Conservation (phyloP, 2,888 invertebrate species). For the Sicus ferrugineus region DNA sequence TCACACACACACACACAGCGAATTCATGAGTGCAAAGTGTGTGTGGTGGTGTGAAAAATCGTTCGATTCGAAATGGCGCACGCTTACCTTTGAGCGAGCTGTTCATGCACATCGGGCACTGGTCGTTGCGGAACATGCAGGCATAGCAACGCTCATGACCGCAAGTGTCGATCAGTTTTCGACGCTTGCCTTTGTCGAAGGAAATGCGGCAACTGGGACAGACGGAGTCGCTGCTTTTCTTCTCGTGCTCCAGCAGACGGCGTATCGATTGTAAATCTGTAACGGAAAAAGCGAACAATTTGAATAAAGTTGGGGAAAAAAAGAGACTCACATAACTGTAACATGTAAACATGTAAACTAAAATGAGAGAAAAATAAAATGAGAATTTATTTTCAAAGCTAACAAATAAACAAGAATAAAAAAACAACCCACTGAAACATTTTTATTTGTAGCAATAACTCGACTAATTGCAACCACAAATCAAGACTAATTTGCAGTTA, state of each 20-base stretch:
- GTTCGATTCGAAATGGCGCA: conserved; percentile 29
- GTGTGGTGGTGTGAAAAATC: no score
- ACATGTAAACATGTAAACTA: not conserved
- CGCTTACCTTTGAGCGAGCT: conserved; percentile 61
- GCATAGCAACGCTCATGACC: conserved; percentile 96
- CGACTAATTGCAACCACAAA: not conserved
- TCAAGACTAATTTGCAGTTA: not conserved
- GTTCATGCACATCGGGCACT: conserved; percentile 83
- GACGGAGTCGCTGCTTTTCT: conserved; percentile 69
- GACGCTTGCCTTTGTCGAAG: conserved; percentile 95
- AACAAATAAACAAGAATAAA: not conserved
- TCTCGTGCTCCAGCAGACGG: conserved; percentile 79
- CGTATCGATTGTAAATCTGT: conserved; percentile 85
- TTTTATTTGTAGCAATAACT: not conserved
- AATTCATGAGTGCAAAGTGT: conserved; percentile 14
- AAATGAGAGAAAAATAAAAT: not conserved
- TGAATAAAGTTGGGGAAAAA: no score
- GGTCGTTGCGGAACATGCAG: conserved; percentile 91
- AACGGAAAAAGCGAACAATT: no score
- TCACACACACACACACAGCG: no score
- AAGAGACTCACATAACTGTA: no score
- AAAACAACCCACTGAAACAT: not conserved
- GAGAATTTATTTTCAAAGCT: not conserved
- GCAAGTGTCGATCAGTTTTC: conserved; percentile 93
- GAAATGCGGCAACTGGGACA: conserved; percentile 92